Percentiles rank a stretch among this genome's conserved stretches.
These are phyloP conservation scores for Karalla daura DNA, from an alignment of 2,797 vertebrate genomes.

Conservation along the genomic window DNA sequence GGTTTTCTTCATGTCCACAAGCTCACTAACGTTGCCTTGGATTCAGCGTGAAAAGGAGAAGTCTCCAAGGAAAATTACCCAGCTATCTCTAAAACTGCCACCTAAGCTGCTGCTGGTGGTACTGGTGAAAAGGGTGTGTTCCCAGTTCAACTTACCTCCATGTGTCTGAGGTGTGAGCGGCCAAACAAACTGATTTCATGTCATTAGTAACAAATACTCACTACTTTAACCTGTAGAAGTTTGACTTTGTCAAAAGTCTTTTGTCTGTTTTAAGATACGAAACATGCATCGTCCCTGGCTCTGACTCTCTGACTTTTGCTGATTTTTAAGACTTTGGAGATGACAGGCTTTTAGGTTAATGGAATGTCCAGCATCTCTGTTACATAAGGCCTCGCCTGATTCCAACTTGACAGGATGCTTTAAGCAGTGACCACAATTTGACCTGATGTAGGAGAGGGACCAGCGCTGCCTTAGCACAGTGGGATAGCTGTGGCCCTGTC, in stretches of 20 bases:
- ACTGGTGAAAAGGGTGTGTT: background rate
- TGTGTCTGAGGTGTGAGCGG: background rate
- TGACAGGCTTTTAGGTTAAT: too few relatives aligned
- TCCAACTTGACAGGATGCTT: background rate
- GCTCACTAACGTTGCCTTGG: slow-evolving; percentile 22
- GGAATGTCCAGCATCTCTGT: background rate
- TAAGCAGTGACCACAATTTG: background rate
- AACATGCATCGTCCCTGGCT: too few relatives aligned
- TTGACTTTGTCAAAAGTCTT: background rate
- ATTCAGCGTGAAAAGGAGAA: slow-evolving; percentile 6
- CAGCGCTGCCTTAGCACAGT: too few relatives aligned
- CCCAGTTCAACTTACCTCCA: background rate
- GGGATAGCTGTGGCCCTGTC: too few relatives aligned
- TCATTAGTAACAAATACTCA: too few relatives aligned
- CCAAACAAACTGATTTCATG: background rate
- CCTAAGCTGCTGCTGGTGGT: background rate
- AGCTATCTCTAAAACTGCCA: slow-evolving; percentile 1
- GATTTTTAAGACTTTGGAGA: too few relatives aligned
- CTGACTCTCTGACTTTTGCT: background rate
- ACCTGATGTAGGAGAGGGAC: too few relatives aligned
- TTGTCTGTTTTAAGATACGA: background rate
- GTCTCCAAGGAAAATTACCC: slow-evolving; percentile 8
- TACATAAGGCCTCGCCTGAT: background rate
- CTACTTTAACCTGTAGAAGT: background rate
- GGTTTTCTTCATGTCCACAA: slow-evolving; percentile 19